These are phyloP conservation scores for Limnephilus rhombicus DNA, from an alignment of 2,888 invertebrate species.

Conservation along the genomic window DNA sequence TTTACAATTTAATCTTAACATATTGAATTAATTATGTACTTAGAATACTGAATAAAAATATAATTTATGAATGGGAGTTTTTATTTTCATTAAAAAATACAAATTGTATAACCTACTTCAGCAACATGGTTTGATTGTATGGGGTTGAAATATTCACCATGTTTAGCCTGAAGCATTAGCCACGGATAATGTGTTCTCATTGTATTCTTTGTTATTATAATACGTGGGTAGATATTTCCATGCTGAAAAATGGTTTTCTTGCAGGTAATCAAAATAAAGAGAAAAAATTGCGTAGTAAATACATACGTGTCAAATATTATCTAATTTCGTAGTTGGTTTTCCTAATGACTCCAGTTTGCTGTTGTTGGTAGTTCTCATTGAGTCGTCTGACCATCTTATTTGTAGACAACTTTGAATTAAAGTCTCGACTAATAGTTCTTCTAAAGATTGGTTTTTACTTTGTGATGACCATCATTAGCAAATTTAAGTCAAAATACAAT, in stretches of 20 bases:
- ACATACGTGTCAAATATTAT: too few species aligned
- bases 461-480: too few species aligned
- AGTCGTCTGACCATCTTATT: background rate
- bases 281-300: background rate
- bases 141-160: background rate
- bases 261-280: background rate
- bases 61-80: background rate
- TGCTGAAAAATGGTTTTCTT: background rate
- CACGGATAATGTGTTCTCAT: background rate
- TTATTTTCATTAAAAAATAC: background rate
- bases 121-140: background rate
- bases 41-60: background rate
- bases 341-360: background rate
- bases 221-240: background rate
- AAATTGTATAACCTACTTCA: background rate
- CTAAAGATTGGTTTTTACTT: too few species aligned
- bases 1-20: constrained; percentile 2
- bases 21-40: background rate
- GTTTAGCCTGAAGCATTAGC: background rate
- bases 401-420: background rate
- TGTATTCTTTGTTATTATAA: background rate
- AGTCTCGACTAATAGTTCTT: too few species aligned
- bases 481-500: too few species aligned
- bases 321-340: background rate
- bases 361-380: background rate